Base-by-base conservation (phyloP, 2,888 invertebrate genomes). In the Apamea monoglypha region DNA sequence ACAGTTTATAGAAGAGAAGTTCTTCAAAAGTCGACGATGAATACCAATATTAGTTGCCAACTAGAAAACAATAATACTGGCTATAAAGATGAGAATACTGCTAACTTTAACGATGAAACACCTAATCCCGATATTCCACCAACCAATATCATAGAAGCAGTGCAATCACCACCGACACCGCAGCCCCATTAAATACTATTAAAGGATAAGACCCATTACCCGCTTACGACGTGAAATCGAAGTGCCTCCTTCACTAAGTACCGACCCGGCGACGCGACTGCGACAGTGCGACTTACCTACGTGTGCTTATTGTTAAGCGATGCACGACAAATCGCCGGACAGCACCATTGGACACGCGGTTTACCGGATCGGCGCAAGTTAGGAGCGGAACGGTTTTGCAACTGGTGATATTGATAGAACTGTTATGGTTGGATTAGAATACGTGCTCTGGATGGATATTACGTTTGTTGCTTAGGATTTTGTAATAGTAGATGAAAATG, bases 311-410 rank as follows among this genome's bases (percentile, higher is more conserved):
- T 94, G 93, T 91, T 82, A 93, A 90, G 88, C 93, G 84, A 90
- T 89, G 90, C 94, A 94, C 93, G 93, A 91, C 92, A 89, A 92
- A 92, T 90, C 87, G 90, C 88, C 92, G 91, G 92, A 91, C 91
- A 90, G 86, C 84, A 89, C 87, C 89, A 88, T 92, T 92, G 85
- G 91, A 87, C 83, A 91, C 91, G 92, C 90, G 81, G 89, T 89
- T 91, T 91, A 88, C 89, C 88, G 90, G 90, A 89, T 86, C 80
- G 86, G 87, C 74, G 74, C 87, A 90, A 91, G 89, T 77, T 86
- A 87, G 75, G 87, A 80, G 88, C 87, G 90, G 84, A 83, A 76
- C 76, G 75, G 83, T 85, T 76, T 75, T 76, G 80, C 63, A 80
- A 83, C 50, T 66, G 36, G 69, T 68, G 40, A 72, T 53, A 83